phyloP scores from a whole-genome alignment of 1,140 invertebrate genomes.

The Rhyacophila brunnea region DNA sequence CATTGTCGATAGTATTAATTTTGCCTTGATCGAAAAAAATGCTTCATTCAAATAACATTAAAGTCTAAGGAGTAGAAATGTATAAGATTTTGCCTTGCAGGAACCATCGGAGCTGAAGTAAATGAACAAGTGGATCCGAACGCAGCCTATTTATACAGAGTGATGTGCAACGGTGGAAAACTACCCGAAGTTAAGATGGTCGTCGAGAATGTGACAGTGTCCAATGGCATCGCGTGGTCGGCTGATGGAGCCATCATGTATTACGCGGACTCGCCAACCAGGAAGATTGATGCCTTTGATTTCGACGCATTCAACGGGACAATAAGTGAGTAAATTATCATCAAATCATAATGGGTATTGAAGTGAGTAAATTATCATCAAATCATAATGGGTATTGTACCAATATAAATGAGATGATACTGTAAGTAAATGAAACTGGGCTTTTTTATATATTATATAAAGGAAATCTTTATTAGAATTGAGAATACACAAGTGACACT shows the following conservation, averaged over 20 bases:
- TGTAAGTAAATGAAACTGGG: too few relatives aligned
- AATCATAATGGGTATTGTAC: too few relatives aligned
- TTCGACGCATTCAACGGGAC: conserved; percentile 66
- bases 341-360: too few relatives aligned
- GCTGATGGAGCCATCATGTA: conserved; percentile 70
- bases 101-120: conserved; percentile 50
- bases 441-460: too few relatives aligned
- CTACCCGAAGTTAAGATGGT: conserved; percentile 36
- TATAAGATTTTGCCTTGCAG: conserved; percentile 37
- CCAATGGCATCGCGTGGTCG: conserved; percentile 84
- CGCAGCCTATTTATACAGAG: conserved; percentile 45
- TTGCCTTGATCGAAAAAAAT: too few relatives aligned
- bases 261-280: conserved; percentile 73
- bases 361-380: conserved; percentile 55
- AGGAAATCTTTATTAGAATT: too few relatives aligned
- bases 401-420: too few relatives aligned
- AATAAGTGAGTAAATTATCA: conserved; percentile 58
- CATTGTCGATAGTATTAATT: too few relatives aligned
- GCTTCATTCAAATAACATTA: too few relatives aligned
- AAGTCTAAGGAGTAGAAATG: too few relatives aligned
- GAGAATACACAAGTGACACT: too few relatives aligned
- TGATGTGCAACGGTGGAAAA: conserved; percentile 41
- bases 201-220: conserved; percentile 57
- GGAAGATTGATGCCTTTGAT: conserved; percentile 71
- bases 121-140: conserved; percentile 39